phyloP scores from a whole-genome alignment of 1,140 invertebrate species.

The Drosophila tristis region DNA sequence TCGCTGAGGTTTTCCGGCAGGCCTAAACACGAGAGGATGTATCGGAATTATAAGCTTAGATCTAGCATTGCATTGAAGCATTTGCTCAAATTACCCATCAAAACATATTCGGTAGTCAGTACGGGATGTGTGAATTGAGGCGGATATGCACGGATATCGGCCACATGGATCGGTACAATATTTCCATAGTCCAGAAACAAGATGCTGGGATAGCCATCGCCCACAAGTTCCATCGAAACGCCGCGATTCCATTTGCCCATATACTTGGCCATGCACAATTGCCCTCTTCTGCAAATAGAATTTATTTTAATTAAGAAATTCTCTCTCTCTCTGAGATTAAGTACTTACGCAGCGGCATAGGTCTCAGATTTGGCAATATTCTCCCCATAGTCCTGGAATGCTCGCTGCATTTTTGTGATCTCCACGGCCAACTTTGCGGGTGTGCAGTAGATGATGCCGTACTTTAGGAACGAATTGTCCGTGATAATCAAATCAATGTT shows the following conservation, averaged over 20 bases:
- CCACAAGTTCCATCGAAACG: conserved; percentile 66
- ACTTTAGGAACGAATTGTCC: conserved; percentile 65
- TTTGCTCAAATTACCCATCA: conserved; percentile 45
- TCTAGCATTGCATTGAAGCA: too few species aligned
- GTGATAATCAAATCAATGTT: conserved; percentile 63
- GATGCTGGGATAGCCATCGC: conserved; percentile 77
- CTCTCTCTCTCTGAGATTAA: too few species aligned
- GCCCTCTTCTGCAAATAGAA: conserved; percentile 33
- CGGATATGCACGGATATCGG: conserved; percentile 70
- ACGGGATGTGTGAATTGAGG: conserved; percentile 65
- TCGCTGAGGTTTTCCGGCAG: conserved; percentile 16
- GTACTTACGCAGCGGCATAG: conserved; percentile 62
- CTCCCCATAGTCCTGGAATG: conserved; percentile 66
- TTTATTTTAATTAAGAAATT: too few species aligned
- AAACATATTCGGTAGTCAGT: conserved; percentile 56
- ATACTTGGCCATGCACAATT: conserved; percentile 74
- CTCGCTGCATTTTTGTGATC: conserved; percentile 59
- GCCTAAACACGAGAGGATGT: conserved; percentile 8
- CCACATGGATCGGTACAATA: conserved; percentile 49
- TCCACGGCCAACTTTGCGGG: conserved; percentile 50
- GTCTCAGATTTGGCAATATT: conserved; percentile 20
- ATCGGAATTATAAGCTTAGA: too few species aligned
- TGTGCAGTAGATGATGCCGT: conserved; percentile 67
- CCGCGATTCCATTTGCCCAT: conserved; percentile 74
- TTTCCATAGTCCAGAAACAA: conserved; percentile 80